Base-by-base conservation (phyloP, 2,888 invertebrate genomes). In the Aproaerema taeniolella region DNA sequence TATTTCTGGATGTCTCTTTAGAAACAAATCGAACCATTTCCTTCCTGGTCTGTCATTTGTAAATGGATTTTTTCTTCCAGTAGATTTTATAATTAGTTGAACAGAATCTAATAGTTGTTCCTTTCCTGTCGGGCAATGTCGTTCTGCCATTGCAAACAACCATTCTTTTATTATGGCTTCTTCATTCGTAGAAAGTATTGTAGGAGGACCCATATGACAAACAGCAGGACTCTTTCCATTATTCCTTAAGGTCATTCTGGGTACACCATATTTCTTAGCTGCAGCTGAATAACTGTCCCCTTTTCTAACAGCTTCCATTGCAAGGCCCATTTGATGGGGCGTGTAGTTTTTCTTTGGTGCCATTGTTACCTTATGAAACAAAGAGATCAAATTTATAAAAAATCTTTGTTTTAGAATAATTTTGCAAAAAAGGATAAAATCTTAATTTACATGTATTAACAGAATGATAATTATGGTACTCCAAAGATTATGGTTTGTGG, bases 181-280 rank as follows among this genome's bases (percentile, higher is more conserved):
- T 38, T 48, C 43, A 7, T 38, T 20, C 2, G 11, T 11, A 3
- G 39, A 12, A 0, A 45, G 26, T 13, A 42, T 16, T 11, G 44
- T 40, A 8, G 10, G 7, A 9, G 46, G 43, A 2, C 46, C 49
- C 29, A 40, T 32, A 8, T 8, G 7, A 34, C 46, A 42, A n/a
- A 33, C 38, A 20, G 39, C 8, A 10, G 45, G 43, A 37, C 35
- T 49, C 30, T 36, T 46, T 13, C 13, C 12, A 2, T 30, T 30
- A 13, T 47, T 42, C 10, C 34, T 31, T 17, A 50, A 35, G 7
- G 49, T 48, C 29, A 47, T 47, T 26, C 49, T 3, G 10, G 13
- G 12, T 7, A 13, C 30, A 30, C 12, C 13, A 12, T 13, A 30
- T 9, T 30, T 30, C n/a, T 30, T 30, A 7, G 13, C 13, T 12